phyloP scores from a whole-genome alignment of 2,797 vertebrate genomes.

The Pangasius sanitwongsei region DNA sequence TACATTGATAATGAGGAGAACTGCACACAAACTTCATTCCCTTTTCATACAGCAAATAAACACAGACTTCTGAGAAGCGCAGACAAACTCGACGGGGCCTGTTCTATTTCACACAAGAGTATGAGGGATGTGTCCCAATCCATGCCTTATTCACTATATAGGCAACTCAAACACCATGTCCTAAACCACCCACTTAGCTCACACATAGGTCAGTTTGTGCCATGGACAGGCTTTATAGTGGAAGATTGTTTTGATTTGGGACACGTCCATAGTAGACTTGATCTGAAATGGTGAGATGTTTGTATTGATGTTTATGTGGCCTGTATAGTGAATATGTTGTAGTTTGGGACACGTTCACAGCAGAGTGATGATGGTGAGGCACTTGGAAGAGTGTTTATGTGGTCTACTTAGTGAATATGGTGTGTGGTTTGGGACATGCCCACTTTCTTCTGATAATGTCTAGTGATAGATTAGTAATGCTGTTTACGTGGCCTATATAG shows the following conservation, averaged over 20 bases:
- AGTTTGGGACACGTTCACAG: not conserved
- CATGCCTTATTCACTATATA: not conserved
- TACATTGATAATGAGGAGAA: conserved; percentile 38
- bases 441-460: not conserved
- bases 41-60: not conserved
- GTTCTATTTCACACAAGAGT: not conserved
- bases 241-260: not conserved
- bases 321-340: not conserved
- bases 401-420: not conserved
- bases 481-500: not conserved
- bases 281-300: not conserved
- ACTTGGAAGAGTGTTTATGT: not conserved
- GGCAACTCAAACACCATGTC: not conserved
- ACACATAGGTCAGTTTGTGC: not conserved
- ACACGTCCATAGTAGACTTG: not conserved
- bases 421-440: not conserved
- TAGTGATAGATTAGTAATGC: not conserved
- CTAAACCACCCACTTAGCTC: not conserved
- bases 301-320: not conserved
- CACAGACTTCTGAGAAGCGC: not conserved
- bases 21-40: conserved; percentile 10
- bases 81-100: not conserved
- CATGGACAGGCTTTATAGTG: not conserved
- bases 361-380: not conserved
- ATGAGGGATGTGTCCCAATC: conserved; percentile 9